Conservation (phyloP, 2,113 vertebrate genomes). For the Apistogramma diplotaenia region DNA sequence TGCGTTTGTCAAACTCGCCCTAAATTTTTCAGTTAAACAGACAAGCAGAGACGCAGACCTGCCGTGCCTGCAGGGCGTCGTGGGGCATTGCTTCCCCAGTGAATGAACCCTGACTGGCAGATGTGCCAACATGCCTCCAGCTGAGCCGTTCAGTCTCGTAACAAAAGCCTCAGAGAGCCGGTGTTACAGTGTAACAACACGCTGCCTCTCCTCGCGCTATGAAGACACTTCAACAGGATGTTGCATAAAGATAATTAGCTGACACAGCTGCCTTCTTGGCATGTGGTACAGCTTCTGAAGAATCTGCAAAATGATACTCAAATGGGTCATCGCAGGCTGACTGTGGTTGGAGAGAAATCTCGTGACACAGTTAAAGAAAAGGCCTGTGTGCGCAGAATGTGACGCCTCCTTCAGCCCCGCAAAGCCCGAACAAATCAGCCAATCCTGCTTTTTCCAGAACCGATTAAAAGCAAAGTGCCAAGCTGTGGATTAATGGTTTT, state of each 20-base stretch:
- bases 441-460: neutral
- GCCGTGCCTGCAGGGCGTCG: neutral
- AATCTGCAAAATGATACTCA: constrained; percentile 23
- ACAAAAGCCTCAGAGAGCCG: too few species aligned
- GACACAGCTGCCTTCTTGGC: constrained; percentile 28
- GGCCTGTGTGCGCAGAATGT: neutral
- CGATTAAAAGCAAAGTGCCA: neutral
- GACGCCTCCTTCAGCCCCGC: neutral
- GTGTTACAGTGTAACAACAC: neutral
- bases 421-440: neutral
- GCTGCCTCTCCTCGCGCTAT: neutral
- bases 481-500: constrained; percentile 69
- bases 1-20: neutral
- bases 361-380: constrained; percentile 32
- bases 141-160: neutral
- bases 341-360: constrained; percentile 28
- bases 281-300: constrained; percentile 20
- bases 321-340: constrained; percentile 40
- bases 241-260: constrained; percentile 31
- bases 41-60: constrained; percentile 43
- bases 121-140: neutral
- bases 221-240: constrained; percentile 47
- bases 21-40: neutral
- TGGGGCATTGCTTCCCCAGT: neutral
- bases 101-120: neutral